Evolutionary conservation across 2,888 invertebrate species (phyloP).

Genomic region (Ferdinandea cuprea): DNA sequence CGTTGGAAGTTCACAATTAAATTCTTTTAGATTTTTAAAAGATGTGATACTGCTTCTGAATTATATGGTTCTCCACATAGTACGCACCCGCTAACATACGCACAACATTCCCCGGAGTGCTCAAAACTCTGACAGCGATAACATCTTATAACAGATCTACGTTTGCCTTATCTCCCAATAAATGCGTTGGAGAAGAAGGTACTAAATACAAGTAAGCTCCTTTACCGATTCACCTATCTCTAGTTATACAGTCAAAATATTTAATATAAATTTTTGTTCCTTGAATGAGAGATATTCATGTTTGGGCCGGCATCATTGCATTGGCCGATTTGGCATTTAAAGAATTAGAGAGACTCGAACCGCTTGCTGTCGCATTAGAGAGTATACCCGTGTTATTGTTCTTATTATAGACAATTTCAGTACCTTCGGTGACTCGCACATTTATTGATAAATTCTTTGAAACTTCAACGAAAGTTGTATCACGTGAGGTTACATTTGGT

Average conservation of each 20-base stretch:
- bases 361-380: too few species aligned
- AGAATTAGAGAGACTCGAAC: too few species aligned
- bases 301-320: too few species aligned
- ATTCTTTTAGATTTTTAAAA: conserved; percentile 2
- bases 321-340: too few species aligned
- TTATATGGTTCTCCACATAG: background rate
- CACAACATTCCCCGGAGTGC: conserved; percentile 21
- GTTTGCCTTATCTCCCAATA: conserved; percentile 18
- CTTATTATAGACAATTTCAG: too few species aligned
- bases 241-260: conserved; percentile 14
- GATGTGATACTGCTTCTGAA: background rate
- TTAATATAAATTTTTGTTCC: conserved; percentile 9
- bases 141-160: conserved; percentile 8
- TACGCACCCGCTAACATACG: conserved; percentile 4
- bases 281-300: too few species aligned
- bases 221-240: conserved; percentile 16
- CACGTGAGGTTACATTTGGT: too few species aligned
- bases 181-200: conserved; percentile 4
- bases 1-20: conserved; percentile 3
- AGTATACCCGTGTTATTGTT: too few species aligned
- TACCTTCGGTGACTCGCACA: too few species aligned
- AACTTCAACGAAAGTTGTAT: too few species aligned
- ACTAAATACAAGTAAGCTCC: conserved; percentile 15
- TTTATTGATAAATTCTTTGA: too few species aligned
- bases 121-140: conserved; percentile 21